phyloP scores from a whole-genome alignment of 2,113 vertebrate genomes.

The Nerophis ophidion region DNA sequence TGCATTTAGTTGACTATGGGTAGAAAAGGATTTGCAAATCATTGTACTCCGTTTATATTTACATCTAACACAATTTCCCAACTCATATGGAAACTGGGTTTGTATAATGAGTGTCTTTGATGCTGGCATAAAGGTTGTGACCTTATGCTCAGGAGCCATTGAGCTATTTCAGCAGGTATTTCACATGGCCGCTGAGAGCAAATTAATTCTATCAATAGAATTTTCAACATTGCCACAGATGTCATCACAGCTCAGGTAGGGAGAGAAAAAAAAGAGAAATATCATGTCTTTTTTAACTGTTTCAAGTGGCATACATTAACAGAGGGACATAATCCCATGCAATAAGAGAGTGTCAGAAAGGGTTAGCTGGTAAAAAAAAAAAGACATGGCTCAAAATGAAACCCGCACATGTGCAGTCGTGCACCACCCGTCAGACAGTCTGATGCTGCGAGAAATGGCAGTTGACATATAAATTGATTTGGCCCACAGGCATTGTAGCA shows the following conservation, averaged over 20 bases:
- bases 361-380: slow-evolving; percentile 59
- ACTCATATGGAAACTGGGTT: too few relatives aligned
- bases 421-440: slow-evolving; percentile 12
- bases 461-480: slow-evolving; percentile 64
- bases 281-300: slow-evolving; percentile 54
- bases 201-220: slow-evolving; percentile 66
- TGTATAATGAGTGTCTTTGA: slow-evolving; percentile 52
- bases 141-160: slow-evolving; percentile 39
- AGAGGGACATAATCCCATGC: slow-evolving; percentile 49
- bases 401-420: slow-evolving; percentile 3
- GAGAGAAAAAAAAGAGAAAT: slow-evolving; percentile 44
- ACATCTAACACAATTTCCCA: too few relatives aligned
- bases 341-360: slow-evolving; percentile 51
- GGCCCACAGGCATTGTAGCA: slow-evolving; percentile 58
- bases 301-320: slow-evolving; percentile 63
- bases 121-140: slow-evolving; percentile 49
- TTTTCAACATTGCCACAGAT: slow-evolving; percentile 59
- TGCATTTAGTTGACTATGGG: too few relatives aligned
- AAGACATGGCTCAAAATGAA: slow-evolving; percentile 10
- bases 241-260: slow-evolving; percentile 54
- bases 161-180: slow-evolving; percentile 54
- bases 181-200: slow-evolving; percentile 60
- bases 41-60: too few relatives aligned
- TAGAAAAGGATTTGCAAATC: too few relatives aligned
- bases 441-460: slow-evolving; percentile 34